These are phyloP conservation scores for Hemaris fuciformis DNA, from an alignment of 2,888 invertebrate genomes.

Conservation along the genomic window DNA sequence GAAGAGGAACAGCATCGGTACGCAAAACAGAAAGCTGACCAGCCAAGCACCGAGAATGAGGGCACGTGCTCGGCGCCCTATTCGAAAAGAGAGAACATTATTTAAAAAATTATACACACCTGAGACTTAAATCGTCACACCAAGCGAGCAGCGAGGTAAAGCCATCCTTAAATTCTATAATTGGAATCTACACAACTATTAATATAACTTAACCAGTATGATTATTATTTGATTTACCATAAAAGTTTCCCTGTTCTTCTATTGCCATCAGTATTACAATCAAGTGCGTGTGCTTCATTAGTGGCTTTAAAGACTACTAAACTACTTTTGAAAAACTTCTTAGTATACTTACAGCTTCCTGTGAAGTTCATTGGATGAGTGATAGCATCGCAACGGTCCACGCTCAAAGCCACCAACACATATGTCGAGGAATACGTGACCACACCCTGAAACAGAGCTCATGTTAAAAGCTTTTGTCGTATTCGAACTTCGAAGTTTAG, in stretches of 20 bases:
- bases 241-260: too few species aligned
- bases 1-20: slow-evolving; percentile 89
- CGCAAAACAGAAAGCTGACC: slow-evolving; percentile 89
- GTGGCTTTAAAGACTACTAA: too few species aligned
- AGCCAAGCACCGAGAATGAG: slow-evolving; percentile 91
- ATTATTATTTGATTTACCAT: too few species aligned
- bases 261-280: too few species aligned
- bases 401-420: slow-evolving; percentile 94
- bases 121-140: background rate
- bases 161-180: too few species aligned
- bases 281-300: too few species aligned
- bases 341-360: slow-evolving; percentile 96
- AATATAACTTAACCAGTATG: too few species aligned
- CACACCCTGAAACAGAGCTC: slow-evolving; percentile 77
- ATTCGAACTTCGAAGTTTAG: too few species aligned
- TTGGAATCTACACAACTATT: too few species aligned
- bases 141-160: background rate
- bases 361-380: slow-evolving; percentile 97
- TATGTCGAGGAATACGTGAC: slow-evolving; percentile 97
- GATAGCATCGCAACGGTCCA: slow-evolving; percentile 96
- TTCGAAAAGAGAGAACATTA: slow-evolving; percentile 17
- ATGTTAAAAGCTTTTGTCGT: background rate
- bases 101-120: background rate
- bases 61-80: slow-evolving; percentile 92
- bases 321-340: too few species aligned